Percentiles rank a stretch among this genome's conserved stretches.
phyloP scores from a whole-genome alignment of 2,113 vertebrate species.

The Aythya baeri region DNA sequence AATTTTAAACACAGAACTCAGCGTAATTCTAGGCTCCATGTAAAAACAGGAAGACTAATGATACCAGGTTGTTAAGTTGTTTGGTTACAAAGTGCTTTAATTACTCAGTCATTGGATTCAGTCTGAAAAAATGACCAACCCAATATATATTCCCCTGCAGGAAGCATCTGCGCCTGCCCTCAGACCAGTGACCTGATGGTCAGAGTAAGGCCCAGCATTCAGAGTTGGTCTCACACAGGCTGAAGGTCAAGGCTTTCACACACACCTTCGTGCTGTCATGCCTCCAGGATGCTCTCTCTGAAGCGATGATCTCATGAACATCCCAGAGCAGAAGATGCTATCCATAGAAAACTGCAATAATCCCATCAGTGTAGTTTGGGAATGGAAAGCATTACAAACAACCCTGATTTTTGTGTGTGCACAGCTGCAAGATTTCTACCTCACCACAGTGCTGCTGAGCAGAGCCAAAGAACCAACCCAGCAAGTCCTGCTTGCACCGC shows the following conservation, averaged over 20 bases:
- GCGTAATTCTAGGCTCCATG: background rate
- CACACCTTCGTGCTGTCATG: background rate
- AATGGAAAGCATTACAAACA: background rate
- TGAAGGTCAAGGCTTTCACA: background rate
- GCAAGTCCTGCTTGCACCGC: background rate
- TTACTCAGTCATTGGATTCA: background rate
- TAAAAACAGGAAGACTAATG: background rate
- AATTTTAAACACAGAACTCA: background rate
- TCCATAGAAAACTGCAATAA: background rate
- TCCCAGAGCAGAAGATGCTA: background rate
- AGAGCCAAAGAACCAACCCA: background rate
- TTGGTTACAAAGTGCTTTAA: background rate
- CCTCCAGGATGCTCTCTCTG: background rate
- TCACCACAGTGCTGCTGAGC: background rate
- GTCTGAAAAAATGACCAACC: background rate
- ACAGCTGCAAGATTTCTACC: background rate
- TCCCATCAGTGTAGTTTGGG: rapidly evolving
- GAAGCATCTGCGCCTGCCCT: background rate
- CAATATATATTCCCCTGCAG: background rate
- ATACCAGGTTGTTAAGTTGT: background rate
- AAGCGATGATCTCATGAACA: background rate
- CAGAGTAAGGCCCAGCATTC: background rate
- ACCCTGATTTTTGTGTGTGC: rapidly evolving
- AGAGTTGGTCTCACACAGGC: rapidly evolving
- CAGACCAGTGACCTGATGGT: background rate